Percentiles rank a stretch among this genome's conserved stretches.
These are phyloP conservation scores for Cercopithecus petaurista DNA, from an alignment of 2,797 vertebrate genomes.

Conservation along the genomic window DNA sequence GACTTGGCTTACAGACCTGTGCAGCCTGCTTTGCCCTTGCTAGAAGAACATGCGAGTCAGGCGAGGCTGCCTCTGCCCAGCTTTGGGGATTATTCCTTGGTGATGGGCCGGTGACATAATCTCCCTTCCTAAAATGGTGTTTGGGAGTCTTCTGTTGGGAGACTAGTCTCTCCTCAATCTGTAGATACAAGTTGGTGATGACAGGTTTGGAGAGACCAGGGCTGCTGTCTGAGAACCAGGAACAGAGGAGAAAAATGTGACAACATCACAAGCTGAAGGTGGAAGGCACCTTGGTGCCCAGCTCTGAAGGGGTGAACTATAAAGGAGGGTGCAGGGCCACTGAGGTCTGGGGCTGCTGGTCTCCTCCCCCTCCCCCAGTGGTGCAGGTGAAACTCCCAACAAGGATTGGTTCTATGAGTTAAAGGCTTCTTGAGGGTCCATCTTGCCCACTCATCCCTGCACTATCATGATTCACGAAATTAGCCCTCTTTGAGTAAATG, in stretches of 20 bases:
- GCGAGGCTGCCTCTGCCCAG: not conserved
- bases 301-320: fast-evolving
- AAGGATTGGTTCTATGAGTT: not conserved
- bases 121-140: not conserved
- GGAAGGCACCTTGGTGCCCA: not conserved
- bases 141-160: not conserved
- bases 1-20: not conserved
- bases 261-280: too few relatives aligned
- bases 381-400: not conserved
- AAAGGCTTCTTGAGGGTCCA: not conserved
- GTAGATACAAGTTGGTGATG: not conserved
- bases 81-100: not conserved
- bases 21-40: not conserved
- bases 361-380: fast-evolving
- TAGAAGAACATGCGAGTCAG: not conserved
- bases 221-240: not conserved
- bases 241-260: not conserved
- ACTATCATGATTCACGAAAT: not conserved
- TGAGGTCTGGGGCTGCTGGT: not conserved
- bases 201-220: not conserved
- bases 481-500: not conserved
- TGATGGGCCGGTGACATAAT: too few relatives aligned
- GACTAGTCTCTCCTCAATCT: not conserved
- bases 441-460: not conserved
- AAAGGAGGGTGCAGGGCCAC: too few relatives aligned